Conservation (phyloP, 2,888 invertebrate genomes). For the Sialis fuliginosa region DNA sequence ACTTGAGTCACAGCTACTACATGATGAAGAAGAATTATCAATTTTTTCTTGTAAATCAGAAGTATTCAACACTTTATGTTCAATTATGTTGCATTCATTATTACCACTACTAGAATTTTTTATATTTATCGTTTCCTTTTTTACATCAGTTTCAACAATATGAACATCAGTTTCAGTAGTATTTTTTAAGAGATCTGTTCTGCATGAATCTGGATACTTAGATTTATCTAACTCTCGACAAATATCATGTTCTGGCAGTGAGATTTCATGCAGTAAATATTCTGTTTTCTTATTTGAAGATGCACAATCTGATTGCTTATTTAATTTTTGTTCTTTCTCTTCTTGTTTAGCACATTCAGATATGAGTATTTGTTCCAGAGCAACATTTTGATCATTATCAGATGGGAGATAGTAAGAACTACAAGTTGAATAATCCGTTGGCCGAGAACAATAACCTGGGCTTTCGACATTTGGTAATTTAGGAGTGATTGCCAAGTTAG, state of each 20-base stretch:
- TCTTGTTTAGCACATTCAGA: constrained; percentile 15
- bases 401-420: constrained; percentile 23
- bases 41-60: too few species aligned
- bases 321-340: background rate
- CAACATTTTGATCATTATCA: constrained; percentile 20
- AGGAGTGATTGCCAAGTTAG: constrained; percentile 19
- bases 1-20: background rate
- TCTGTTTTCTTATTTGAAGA: background rate
- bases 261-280: constrained; percentile 2
- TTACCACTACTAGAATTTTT: background rate
- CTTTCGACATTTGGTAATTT: constrained; percentile 5
- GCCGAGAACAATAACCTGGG: constrained; percentile 13
- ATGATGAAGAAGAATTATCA: background rate
- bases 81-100: background rate
- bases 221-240: background rate
- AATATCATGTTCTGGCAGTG: background rate
- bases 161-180: too few species aligned
- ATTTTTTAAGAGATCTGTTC: too few species aligned
- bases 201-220: background rate
- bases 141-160: too few species aligned
- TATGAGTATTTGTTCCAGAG: constrained; percentile 17
- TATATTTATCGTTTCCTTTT: too few species aligned
- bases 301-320: background rate
- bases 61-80: too few species aligned
- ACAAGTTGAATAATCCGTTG: constrained; percentile 24